Evolutionary conservation across 2,888 invertebrate genomes (phyloP), one percentile per base, ranked within the genome.

Genomic region (Idaea straminata): DNA sequence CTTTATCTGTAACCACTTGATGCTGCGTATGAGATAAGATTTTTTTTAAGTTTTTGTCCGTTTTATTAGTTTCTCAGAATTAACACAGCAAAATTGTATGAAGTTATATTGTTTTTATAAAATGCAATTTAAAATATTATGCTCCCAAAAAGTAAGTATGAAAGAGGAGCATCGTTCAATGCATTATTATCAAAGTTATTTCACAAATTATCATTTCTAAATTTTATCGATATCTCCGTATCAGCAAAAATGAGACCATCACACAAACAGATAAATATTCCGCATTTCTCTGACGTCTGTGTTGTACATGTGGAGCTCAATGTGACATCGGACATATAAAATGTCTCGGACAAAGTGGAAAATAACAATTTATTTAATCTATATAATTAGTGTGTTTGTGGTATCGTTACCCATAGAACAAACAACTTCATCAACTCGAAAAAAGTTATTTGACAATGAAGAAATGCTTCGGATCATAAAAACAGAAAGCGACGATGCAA

Each of bases 341-440:
- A 89, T 90, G 90, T 84, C 74, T 73, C 77, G 84, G 81, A 79
- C 75, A 62, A 85, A 80, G 72, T 86, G 87, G 83, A 82, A 80
- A 71, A 78, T 79, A 34, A 65, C 77, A 64, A 70, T 71, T 83
- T 65, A 68, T 74, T 5, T 80, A 71, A 66, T 72, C 82, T 64
- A 64, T 82, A 61, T 82, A 63, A 68, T 84, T 35, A 82, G 79
- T 65, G 81, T 81, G 69, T 78, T 78, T 47, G 76, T 75, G 16
- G 81, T 80, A 72, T 82, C 84, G 1, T 74, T 87, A 15, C 87
- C 88, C 0, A 77, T 83, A 57, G 68, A 72, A 61, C n/a, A 62
- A 61, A 60, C 66, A 6, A 15, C 71, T 0, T 36, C 78, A 4
- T 69, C 62, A 4, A 73, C 69, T 0, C 66, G 69, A 15, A 74